These are phyloP conservation scores for Amniataba percoides DNA, from an alignment of 2,797 vertebrate genomes.

Conservation along the genomic window DNA sequence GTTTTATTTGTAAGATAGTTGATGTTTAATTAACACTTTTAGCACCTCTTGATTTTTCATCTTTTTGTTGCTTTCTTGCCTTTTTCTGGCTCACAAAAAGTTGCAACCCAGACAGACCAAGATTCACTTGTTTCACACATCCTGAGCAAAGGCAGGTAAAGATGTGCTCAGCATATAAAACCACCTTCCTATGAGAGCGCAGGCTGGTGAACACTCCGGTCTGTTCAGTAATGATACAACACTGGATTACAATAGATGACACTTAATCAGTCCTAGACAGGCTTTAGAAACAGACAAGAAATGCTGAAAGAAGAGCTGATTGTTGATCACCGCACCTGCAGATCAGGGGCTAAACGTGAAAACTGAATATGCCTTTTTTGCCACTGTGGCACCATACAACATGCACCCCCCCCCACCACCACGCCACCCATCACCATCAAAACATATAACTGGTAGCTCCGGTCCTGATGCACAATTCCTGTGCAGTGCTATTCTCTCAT, in stretches of 20 bases:
- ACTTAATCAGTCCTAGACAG: not conserved
- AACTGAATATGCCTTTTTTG: slow-evolving; percentile 17
- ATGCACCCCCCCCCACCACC: slow-evolving; percentile 25
- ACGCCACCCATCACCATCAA: no score
- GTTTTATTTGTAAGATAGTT: slow-evolving; percentile 12
- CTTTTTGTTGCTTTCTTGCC: not conserved
- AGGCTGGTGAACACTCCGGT: not conserved
- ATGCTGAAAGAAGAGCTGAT: slow-evolving; percentile 2
- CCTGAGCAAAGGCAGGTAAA: slow-evolving; percentile 27
- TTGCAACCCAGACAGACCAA: slow-evolving; percentile 16
- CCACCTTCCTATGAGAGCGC: not conserved
- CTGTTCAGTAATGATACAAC: slow-evolving; percentile 31
- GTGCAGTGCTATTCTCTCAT: slow-evolving; percentile 73
- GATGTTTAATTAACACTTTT: slow-evolving; percentile 18
- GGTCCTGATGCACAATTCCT: slow-evolving; percentile 62
- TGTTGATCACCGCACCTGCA: slow-evolving; percentile 21
- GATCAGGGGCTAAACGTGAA: slow-evolving; percentile 17
- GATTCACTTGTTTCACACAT: slow-evolving; percentile 33
- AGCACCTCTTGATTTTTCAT: slow-evolving; percentile 8
- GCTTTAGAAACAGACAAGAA: not conserved
- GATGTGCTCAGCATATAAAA: slow-evolving; percentile 54
- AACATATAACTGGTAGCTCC: slow-evolving; percentile 42
- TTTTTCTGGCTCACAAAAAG: slow-evolving; percentile 28
- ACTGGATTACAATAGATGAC: slow-evolving; percentile 10
- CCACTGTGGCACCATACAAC: slow-evolving; percentile 22